Evolutionary conservation across 2,888 invertebrate genomes (phyloP).

Genomic region (Spilarctia lutea): DNA sequence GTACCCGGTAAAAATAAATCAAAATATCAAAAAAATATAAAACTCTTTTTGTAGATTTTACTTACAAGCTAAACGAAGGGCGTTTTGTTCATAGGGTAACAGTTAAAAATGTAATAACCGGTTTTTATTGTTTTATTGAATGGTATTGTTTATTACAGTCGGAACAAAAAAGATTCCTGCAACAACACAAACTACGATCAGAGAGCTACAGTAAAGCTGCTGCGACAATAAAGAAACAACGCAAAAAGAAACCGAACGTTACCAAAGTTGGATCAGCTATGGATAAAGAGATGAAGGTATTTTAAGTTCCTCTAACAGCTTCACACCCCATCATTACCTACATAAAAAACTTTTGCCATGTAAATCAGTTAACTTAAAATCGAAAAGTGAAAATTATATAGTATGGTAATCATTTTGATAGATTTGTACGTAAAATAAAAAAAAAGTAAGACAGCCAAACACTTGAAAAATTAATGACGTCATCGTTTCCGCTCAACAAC

Average conservation of each 20-base stretch:
- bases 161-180: constrained; percentile 96
- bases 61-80: not conserved
- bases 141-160: constrained; percentile 85
- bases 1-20: too few relatives aligned
- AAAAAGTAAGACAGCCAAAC: not conserved
- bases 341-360: not conserved
- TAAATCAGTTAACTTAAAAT: not conserved
- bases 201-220: constrained; percentile 97
- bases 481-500: not conserved
- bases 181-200: constrained; percentile 96
- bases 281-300: constrained; percentile 96
- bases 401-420: not conserved
- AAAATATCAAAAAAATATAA: too few relatives aligned
- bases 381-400: not conserved
- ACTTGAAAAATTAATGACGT: not conserved
- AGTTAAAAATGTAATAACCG: constrained; percentile 21
- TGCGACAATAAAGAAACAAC: constrained; percentile 95
- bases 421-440: not conserved
- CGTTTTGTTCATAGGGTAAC: constrained; percentile 12
- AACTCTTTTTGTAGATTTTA: constrained; percentile 1
- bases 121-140: constrained; percentile 20
- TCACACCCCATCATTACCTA: not conserved
- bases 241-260: constrained; percentile 94
- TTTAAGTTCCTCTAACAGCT: constrained; percentile 8
- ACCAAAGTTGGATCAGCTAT: constrained; percentile 93